A percentile compares a stretch with the other conserved stretches of the same genome.
These are phyloP conservation scores for Lampris incognitus DNA, from an alignment of 2,113 vertebrate genomes.

Conservation along the genomic window DNA sequence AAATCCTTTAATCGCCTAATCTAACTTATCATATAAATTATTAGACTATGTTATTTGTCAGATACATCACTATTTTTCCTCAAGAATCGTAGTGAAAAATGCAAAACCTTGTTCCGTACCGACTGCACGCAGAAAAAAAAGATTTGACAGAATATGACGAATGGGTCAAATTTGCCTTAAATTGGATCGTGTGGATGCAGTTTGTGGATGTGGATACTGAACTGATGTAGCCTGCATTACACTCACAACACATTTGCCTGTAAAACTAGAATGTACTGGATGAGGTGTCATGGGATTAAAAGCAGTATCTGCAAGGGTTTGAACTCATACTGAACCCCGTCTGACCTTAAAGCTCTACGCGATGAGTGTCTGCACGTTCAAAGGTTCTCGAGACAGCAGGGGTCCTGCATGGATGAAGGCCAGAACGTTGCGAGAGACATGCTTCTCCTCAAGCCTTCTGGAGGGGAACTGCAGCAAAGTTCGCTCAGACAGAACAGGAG, in stretches of 20 bases:
- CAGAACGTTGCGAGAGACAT: constrained; percentile 29
- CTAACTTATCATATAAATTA: no score
- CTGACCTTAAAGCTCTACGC: constrained; percentile 45
- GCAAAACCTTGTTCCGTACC: no score
- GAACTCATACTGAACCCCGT: constrained; percentile 32
- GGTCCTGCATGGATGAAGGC: neutral
- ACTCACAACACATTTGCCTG: neutral
- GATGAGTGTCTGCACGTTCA: constrained; percentile 16
- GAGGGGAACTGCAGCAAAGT: constrained; percentile 16
- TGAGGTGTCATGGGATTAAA: neutral
- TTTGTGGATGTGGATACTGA: no score
- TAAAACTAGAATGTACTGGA: neutral
- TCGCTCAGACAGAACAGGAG: constrained; percentile 8
- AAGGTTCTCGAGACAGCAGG: constrained; percentile 29
- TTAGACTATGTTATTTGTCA: no score
- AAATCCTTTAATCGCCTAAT: no score
- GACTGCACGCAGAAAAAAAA: no score
- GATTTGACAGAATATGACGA: no score
- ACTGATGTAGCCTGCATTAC: no score
- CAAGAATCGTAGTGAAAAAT: no score
- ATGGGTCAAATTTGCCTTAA: no score
- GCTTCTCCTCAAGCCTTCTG: constrained; percentile 17
- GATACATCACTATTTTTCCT: no score
- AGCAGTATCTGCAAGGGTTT: neutral
- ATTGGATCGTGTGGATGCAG: no score